Percentiles rank a stretch among this genome's conserved stretches.
These are phyloP conservation scores for Parnassius smintheus DNA, from an alignment of 2,888 invertebrate species.

Conservation along the genomic window DNA sequence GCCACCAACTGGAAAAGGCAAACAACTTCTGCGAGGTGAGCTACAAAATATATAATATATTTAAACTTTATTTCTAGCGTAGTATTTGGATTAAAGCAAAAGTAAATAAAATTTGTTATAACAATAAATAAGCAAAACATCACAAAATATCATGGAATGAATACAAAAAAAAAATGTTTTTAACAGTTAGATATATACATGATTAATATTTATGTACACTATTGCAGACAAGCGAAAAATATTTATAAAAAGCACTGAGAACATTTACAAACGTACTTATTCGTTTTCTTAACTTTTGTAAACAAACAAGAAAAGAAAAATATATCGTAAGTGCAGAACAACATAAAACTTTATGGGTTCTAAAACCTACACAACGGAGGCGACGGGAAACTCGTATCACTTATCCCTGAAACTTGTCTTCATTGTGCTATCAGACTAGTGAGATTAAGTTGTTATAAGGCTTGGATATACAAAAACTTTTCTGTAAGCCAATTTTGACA, in stretches of 20 bases:
- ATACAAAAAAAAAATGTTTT: constrained; percentile 9
- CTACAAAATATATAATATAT: too few species aligned
- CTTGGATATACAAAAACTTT: too few species aligned
- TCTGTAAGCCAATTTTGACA: too few species aligned
- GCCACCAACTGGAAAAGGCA: too few species aligned
- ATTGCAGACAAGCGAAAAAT: constrained; percentile 4
- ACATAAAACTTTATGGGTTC: not conserved
- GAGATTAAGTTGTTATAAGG: too few species aligned
- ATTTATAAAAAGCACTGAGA: constrained; percentile 8
- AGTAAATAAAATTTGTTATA: constrained; percentile 11
- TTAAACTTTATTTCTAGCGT: constrained; percentile 19
- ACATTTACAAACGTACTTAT: not conserved
- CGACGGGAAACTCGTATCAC: too few species aligned
- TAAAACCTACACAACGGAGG: not conserved
- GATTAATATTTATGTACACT: constrained; percentile 22
- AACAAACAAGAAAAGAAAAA: not conserved
- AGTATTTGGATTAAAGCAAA: constrained; percentile 22
- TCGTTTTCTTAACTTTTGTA: not conserved
- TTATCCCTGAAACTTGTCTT: too few species aligned
- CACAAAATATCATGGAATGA: constrained; percentile 24
- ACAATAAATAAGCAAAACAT: constrained; percentile 21
- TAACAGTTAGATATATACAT: constrained; percentile 19
- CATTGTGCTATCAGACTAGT: too few species aligned
- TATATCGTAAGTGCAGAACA: not conserved
- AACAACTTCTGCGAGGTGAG: too few species aligned